Evolutionary conservation across 64 coral and sea anemone species (phyloP).

Genomic region (Cladopsammia gracilis): DNA sequence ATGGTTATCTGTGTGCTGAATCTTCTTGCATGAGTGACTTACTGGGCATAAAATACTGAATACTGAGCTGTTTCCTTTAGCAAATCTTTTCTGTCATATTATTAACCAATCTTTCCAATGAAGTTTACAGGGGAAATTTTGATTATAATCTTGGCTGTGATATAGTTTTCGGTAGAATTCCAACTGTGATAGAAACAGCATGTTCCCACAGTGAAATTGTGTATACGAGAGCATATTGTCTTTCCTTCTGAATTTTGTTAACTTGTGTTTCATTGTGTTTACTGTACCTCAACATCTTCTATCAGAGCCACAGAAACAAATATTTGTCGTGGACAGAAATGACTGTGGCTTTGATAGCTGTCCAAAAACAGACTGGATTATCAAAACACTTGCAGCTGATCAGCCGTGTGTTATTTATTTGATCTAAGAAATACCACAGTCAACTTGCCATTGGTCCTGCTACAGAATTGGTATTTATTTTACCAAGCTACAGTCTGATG

Average conservation of each 20-base stretch:
- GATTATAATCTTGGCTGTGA: conserved; percentile 4
- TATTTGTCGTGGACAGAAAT: conserved; percentile 23
- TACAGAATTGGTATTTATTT: neutral
- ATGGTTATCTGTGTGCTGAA: neutral
- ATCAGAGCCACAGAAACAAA: conserved; percentile 30
- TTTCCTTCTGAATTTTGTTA: neutral
- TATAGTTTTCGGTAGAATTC: conserved; percentile 9
- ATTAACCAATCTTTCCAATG: neutral
- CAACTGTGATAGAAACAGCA: neutral
- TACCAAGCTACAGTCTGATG: neutral
- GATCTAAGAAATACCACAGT: neutral
- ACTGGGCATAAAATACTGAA: neutral
- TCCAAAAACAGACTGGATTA: conserved; percentile 1
- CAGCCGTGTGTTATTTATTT: neutral
- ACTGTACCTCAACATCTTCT: conserved; percentile 15
- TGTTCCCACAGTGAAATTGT: conserved; percentile 7
- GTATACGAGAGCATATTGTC: conserved; percentile 30
- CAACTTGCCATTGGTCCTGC: neutral
- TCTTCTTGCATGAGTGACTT: conserved; percentile 19
- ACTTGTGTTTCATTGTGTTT: conserved; percentile 20
- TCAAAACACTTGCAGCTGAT: neutral
- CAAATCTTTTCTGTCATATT: neutral
- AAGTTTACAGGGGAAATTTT: neutral
- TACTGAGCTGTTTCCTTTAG: neutral
- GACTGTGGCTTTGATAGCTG: conserved; percentile 27